Conservation (phyloP, 2,113 vertebrate genomes). For the Eclectus roratus region DNA sequence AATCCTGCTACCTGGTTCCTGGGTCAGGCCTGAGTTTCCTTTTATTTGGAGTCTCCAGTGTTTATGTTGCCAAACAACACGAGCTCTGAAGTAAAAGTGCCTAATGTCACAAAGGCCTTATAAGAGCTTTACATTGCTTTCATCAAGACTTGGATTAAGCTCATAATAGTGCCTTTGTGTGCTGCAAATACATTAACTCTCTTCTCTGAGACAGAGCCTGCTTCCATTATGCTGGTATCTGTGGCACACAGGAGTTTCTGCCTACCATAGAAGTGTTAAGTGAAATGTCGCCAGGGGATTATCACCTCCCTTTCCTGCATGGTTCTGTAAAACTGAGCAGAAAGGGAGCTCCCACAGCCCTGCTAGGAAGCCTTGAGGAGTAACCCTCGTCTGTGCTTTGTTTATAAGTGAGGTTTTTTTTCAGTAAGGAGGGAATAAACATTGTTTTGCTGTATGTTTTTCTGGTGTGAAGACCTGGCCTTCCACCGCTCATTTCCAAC, state of each 20-base stretch:
- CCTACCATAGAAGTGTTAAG: constrained; percentile 37
- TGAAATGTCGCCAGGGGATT: constrained; percentile 32
- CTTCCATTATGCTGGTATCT: neutral
- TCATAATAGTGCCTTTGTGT: neutral
- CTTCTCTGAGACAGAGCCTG: neutral
- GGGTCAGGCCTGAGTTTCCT: neutral
- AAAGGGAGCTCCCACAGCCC: neutral
- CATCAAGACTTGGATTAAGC: neutral
- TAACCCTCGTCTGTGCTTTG: neutral
- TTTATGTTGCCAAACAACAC: neutral
- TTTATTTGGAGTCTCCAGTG: neutral
- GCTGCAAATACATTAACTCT: neutral
- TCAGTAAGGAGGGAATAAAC: neutral
- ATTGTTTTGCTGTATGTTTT: neutral
- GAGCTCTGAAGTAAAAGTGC: neutral
- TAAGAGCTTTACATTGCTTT: neutral
- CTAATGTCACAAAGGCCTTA: neutral
- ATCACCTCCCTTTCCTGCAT: constrained; percentile 11
- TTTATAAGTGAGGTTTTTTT: neutral
- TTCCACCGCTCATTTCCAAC: neutral
- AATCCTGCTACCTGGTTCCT: neutral
- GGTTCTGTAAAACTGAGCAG: neutral
- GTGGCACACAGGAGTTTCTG: constrained; percentile 18
- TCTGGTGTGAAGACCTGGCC: neutral
- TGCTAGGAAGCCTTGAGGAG: neutral